These are phyloP conservation scores for Malacoraja senta DNA, from an alignment of 2,797 vertebrate genomes.

Conservation along the genomic window DNA sequence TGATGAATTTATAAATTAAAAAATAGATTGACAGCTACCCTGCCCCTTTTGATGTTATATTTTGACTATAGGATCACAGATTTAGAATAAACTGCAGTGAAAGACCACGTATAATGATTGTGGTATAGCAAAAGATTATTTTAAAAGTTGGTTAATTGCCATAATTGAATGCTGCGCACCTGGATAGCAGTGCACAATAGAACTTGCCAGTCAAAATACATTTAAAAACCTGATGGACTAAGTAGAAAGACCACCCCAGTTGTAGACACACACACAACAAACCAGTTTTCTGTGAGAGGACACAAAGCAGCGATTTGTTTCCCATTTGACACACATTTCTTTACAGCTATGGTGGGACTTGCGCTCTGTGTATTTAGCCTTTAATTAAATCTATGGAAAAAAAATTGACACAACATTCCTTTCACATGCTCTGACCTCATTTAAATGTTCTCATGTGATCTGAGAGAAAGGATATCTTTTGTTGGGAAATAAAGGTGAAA, in stretches of 20 bases:
- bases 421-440: conserved; percentile 23
- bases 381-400: conserved; percentile 11
- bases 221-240: neutral
- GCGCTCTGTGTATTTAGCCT: neutral
- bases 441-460: neutral
- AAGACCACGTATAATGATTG: neutral
- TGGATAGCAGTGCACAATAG: neutral
- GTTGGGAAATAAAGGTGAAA: neutral
- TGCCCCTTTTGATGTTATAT: neutral
- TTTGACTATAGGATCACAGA: neutral
- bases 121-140: neutral
- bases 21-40: neutral
- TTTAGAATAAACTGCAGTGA: neutral
- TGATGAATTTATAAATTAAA: neutral
- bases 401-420: conserved; percentile 18
- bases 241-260: conserved; percentile 9
- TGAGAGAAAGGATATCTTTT: neutral
- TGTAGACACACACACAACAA: neutral
- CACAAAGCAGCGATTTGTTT: neutral
- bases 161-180: conserved; percentile 10
- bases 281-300: neutral
- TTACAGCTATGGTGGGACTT: neutral
- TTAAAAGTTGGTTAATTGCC: conserved; percentile 4
- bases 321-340: neutral
- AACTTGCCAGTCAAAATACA: neutral